These are phyloP conservation scores for Fregata magnificens DNA, from an alignment of 2,113 vertebrate genomes.

Conservation along the genomic window DNA sequence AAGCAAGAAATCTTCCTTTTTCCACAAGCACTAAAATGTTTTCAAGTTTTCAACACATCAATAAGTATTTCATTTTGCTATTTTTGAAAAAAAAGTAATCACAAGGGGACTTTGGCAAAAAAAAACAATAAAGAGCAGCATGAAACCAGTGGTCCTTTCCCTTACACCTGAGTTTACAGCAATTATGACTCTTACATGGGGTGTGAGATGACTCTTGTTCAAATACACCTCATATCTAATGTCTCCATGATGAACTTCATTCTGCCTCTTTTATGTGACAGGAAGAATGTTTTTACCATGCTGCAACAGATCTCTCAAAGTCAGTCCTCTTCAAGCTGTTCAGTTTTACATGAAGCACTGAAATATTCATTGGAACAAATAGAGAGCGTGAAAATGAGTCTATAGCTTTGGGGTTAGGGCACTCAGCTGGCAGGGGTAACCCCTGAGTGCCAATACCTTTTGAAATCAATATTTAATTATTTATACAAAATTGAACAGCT, in stretches of 20 bases:
- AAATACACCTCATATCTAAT: neutral
- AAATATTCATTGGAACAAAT: conserved; percentile 43
- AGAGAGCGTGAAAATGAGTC: neutral
- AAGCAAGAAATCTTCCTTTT: neutral
- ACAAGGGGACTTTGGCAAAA: neutral
- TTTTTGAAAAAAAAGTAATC: neutral
- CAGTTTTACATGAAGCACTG: neutral
- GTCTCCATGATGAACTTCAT: neutral
- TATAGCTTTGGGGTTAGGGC: neutral
- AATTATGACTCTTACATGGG: neutral
- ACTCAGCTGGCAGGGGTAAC: neutral
- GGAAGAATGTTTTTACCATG: neutral
- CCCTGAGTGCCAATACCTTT: neutral
- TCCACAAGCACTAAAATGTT: neutral
- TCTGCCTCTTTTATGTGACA: neutral
- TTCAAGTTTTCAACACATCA: neutral
- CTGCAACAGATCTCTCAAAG: neutral
- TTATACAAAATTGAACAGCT: conserved; percentile 6
- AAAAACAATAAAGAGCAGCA: neutral
- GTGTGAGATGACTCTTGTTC: neutral
- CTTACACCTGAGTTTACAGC: neutral
- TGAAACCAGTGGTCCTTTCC: neutral
- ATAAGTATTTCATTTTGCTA: neutral
- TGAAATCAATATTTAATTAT: conserved; percentile 17
- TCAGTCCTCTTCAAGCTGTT: neutral